Base-by-base conservation (phyloP, 2,888 invertebrate genomes). In the Pollenia angustigena region DNA sequence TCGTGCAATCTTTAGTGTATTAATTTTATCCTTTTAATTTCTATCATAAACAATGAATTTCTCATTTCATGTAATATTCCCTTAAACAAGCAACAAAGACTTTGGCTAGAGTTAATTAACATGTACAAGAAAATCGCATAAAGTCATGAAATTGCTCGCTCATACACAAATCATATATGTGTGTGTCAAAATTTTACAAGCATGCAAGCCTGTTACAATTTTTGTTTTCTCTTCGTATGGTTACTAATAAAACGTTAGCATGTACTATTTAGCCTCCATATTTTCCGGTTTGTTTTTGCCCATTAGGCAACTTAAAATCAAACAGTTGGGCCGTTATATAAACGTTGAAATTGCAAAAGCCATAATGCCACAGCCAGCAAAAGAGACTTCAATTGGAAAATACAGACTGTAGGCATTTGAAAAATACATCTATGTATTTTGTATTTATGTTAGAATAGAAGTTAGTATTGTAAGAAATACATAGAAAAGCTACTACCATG, bases 271-370 rank as follows among this genome's bases (percentile, higher is more conserved):
- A 72, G 68, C 18, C 84, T 54, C 40, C 46, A 75, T 80, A 78
- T 74, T 72, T 78, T 72, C 54, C 66, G 78, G 66, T 78, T 85
- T 72, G 6, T 84, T 74, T 32, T 46, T 76, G 56, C 66, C 68
- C 78, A 68, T 81, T 78, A 78, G 71, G 68, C 76, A 85, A 66
- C 72, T 75, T 72, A 40, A 71, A 78, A 78, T 81, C 78, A 78
- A 81, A 78, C 46, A 69, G 50, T 66, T 76, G n/a, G 40, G 48
- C n/a, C 54, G 23, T 44, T 84, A 79, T 79, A 46, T 60, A 56
- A 84, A 60, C 72, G 46, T 66, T 18, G 18, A 52, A 46, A 60
- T 18, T 66, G 46, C 3, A 75, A 46, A 68, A 11, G 16, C 18
- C 14, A 16, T n/a, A 32, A 76, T 71, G 50, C 46, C 42, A 48